Percentiles rank a stretch among this genome's conserved stretches.
These are phyloP conservation scores for Ahaetulla prasina DNA, from an alignment of 2,113 vertebrate genomes.

Conservation along the genomic window DNA sequence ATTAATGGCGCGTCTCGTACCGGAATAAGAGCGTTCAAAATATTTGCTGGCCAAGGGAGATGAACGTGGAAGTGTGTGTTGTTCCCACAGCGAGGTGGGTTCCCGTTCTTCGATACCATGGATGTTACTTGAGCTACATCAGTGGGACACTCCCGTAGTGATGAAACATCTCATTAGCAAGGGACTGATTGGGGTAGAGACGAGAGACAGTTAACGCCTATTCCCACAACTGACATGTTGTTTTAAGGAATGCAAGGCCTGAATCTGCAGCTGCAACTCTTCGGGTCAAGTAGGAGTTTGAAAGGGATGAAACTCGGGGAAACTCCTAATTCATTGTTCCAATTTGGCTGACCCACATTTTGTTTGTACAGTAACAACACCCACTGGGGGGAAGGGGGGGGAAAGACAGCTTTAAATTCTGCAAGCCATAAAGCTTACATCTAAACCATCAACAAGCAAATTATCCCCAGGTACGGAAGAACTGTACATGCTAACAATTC, in stretches of 20 bases:
- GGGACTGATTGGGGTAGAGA: conserved; percentile 53
- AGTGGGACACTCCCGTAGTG: conserved; percentile 59
- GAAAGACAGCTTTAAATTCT: neutral
- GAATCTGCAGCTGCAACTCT: conserved; percentile 60
- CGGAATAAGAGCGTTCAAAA: neutral
- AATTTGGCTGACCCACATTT: conserved; percentile 26
- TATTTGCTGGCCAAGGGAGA: neutral
- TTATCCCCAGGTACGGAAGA: neutral
- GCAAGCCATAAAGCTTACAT: no score
- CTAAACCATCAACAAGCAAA: neutral
- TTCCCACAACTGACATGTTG: conserved; percentile 62
- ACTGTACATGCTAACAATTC: neutral
- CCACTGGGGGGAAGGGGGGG: neutral
- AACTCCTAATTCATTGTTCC: neutral
- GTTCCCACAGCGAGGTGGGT: conserved; percentile 49
- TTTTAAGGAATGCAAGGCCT: conserved; percentile 60
- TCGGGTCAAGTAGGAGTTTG: conserved; percentile 56
- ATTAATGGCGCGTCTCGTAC: neutral
- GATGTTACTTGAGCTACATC: conserved; percentile 61
- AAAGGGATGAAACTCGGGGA: neutral
- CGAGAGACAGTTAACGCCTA: conserved; percentile 60
- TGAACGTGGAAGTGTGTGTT: neutral
- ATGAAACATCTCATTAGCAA: conserved; percentile 46
- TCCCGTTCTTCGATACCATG: conserved; percentile 57
- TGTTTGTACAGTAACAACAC: conserved; percentile 11